Evolutionary conservation across 2,113 vertebrate species (phyloP), one percentile per base, ranked within the genome.

Genomic region (Misgurnus anguillicaudatus): DNA sequence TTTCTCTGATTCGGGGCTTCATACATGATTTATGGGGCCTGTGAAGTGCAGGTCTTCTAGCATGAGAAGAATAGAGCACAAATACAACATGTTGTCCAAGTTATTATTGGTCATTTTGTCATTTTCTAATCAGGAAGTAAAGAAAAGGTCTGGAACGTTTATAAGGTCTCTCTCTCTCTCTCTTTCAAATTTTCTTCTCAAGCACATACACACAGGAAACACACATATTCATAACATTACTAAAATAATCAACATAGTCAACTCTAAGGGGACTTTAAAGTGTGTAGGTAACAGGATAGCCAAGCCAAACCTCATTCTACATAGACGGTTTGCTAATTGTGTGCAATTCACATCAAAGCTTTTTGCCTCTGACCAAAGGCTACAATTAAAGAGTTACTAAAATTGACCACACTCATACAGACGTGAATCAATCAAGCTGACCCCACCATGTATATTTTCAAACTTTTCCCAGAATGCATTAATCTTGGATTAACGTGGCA

Each of bases 31-130:
- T 83, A 39, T 58, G 72, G 78, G 75, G 72, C 75, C 82, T 80
- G 78, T 65, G 36, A 64, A 13, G 57, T 77, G 62, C 74, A 83
- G 82, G 62, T 82, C 77, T 85, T 67, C 90, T 85, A 69, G 89
- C 88, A 89, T 88, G 88, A 90, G 88, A 90, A 80, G 67, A 82
- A 87, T 87, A 90, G 89, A 90, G 88, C 92, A 92, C 89, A 91
- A 92, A 91, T 89, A 89, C 89, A 88, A 90, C 83, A 88, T 90
- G 89, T 92, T 88, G 85, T 88, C 84, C 82, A 84, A 84, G 65
- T 75, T 79, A 84, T 81, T 74, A 84, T 47, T 88, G 88, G 86
- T 89, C 82, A 58, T 89, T 19, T 57, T 57, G 53, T 57, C 72
- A 78, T 90, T 82, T 88, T 85, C 65, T 86, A 84, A 73, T 65